These are phyloP conservation scores for Mus pahari DNA, from an alignment of 2,113 vertebrate species.

Conservation along the genomic window DNA sequence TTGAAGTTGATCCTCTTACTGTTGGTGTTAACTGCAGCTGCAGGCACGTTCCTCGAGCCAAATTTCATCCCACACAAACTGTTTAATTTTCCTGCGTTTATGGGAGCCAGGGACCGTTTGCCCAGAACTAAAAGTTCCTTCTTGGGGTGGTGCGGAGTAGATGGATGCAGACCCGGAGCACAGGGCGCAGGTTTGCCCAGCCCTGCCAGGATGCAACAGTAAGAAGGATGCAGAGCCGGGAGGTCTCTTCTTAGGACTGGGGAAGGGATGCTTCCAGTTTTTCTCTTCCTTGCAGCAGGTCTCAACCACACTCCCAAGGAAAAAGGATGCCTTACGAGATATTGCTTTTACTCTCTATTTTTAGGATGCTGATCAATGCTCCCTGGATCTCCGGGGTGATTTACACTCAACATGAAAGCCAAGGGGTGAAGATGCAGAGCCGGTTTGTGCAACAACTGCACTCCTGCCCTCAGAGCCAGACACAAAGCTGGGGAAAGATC, in stretches of 20 bases:
- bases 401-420: not conserved
- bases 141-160: rapidly evolving
- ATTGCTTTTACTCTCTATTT: not conserved
- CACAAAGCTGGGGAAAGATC: not conserved
- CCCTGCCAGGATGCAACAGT: rapidly evolving
- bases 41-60: conserved; percentile 83
- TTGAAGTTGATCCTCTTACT: conserved; percentile 89
- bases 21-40: conserved; percentile 91
- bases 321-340: not conserved
- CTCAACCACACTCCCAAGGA: no score
- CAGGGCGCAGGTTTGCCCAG: rapidly evolving
- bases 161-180: not conserved
- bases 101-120: not conserved
- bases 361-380: not conserved
- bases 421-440: not conserved
- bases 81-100: conserved; percentile 80
- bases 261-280: not conserved
- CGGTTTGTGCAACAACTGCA: not conserved
- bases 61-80: conserved; percentile 61
- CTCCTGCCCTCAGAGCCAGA: not conserved
- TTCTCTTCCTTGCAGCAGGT: not conserved
- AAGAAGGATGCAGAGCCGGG: rapidly evolving
- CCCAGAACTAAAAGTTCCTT: not conserved
- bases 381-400: not conserved
- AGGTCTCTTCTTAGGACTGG: rapidly evolving